Evolutionary conservation across 2,113 vertebrate genomes (phyloP), one percentile per base, ranked within the genome.

Genomic region (Morone saxatilis): DNA sequence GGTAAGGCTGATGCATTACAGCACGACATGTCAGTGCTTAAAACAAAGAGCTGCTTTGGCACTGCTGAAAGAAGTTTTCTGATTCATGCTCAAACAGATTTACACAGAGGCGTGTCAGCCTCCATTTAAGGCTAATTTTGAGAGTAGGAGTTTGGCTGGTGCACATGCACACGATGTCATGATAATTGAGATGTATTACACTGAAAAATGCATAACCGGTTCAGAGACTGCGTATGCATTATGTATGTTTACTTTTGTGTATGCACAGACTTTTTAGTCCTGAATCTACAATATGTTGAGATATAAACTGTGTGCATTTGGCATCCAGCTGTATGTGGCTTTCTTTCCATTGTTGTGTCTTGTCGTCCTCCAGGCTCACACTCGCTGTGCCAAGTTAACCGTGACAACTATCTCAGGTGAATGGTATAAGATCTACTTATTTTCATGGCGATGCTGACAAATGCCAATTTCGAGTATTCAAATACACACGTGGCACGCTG

Each of bases 141-240:
- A 59, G 20, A 53, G 65, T 57, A 75, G 53, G 11, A 50, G 68
- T 78, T 50, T 43, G 7, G 14, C 54, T 68, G 16, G 12, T 38
- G 41, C 79, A 63, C 50, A 25, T 47, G 31, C 59, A 72, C 38
- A 76, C 53, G 31, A 1, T 61, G 14, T 56, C 54, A 47, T 12
- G n/a, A 22, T 71, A 68, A 71, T 57, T 60, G 63, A 70, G 62
- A 38, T 51, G 63, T 56, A 60, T 66, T 67, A 56, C 60, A 60
- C 50, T 70, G 43, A 78, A 84, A 80, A 79, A 75, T 72, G 56
- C 66, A 59, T 25, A 19, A 74, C 63, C 2, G 8, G 16, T 65
- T 75, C 62, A 76, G 67, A 73, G 7, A 11, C 40, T 63, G 40
- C 25, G 14, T 53, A 31, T 84, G 31, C 70, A 76, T 83, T 20